phyloP scores from a whole-genome alignment of 2,797 vertebrate genomes.

The Eurystomus glaucurus region DNA sequence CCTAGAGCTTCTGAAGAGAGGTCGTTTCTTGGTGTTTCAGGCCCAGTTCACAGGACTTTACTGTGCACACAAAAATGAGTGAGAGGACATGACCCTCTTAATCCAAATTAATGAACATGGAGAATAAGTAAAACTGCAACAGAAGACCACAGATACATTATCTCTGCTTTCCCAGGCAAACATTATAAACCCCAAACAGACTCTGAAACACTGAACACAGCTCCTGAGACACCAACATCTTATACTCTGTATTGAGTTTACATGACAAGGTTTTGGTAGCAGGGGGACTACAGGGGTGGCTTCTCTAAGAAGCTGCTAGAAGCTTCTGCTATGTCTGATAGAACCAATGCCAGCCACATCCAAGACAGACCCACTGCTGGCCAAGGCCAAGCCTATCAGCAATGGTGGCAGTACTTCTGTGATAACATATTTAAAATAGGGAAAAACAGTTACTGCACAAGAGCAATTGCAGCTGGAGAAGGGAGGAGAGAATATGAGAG shows the following conservation, averaged over 20 bases:
- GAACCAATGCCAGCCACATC: fast-evolving
- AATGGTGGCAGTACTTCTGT: background rate
- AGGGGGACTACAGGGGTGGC: background rate
- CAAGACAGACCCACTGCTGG: fast-evolving
- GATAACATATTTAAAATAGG: background rate
- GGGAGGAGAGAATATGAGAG: background rate
- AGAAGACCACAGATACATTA: background rate
- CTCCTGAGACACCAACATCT: background rate
- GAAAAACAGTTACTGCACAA: background rate
- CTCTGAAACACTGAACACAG: background rate
- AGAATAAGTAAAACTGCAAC: background rate
- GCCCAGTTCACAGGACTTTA: background rate
- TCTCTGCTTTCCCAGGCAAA: background rate
- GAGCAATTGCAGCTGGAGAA: background rate
- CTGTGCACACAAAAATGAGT: background rate
- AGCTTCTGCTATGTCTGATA: background rate
- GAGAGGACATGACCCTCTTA: background rate
- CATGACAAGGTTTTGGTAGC: background rate
- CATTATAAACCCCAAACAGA: background rate
- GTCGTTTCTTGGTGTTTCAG: background rate
- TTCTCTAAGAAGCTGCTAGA: background rate
- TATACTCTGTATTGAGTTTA: background rate
- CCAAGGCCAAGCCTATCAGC: background rate
- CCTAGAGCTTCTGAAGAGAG: background rate
- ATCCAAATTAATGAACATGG: background rate